Evolutionary conservation across 2,888 invertebrate species (phyloP).

Genomic region (Spodoptera picta): DNA sequence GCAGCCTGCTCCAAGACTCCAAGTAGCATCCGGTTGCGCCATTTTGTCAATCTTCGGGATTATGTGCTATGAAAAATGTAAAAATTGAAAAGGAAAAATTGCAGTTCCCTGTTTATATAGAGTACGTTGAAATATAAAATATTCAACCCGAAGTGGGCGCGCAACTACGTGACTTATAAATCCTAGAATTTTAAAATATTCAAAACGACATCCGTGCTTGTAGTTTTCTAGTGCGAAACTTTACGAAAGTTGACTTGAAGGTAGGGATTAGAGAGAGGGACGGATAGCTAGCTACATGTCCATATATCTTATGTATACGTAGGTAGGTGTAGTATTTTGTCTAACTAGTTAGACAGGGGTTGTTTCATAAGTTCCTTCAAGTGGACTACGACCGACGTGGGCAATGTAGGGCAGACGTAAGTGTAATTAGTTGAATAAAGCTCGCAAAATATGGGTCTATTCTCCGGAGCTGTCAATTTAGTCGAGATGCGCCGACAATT

Average conservation of each 20-base stretch:
- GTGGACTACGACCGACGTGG: constrained; percentile 13
- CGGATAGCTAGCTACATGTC: too few relatives aligned
- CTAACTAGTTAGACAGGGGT: constrained; percentile 27
- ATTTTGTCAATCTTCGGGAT: constrained; percentile 54
- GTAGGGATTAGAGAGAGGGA: too few relatives aligned
- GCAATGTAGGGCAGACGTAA: constrained; percentile 21
- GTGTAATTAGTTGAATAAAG: constrained; percentile 54
- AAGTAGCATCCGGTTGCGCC: constrained; percentile 28
- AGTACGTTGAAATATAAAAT: constrained; percentile 20
- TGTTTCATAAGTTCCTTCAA: constrained; percentile 30
- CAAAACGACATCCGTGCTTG: constrained; percentile 3
- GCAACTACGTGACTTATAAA: constrained; percentile 25
- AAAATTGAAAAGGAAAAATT: constrained; percentile 37
- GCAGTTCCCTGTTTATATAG: constrained; percentile 14
- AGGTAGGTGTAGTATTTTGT: constrained; percentile 21
- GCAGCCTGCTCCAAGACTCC: constrained; percentile 38
- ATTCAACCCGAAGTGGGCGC: constrained; percentile 21
- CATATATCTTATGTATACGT: constrained; percentile 14
- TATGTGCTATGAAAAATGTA: constrained; percentile 36
- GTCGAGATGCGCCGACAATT: constrained; percentile 59
- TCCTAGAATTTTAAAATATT: constrained; percentile 36
- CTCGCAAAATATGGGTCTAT: constrained; percentile 46
- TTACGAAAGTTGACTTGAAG: too few relatives aligned
- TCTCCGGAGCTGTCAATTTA: constrained; percentile 61
- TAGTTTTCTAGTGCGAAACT: constrained; percentile 15